A percentile compares a stretch with the other conserved stretches of the same genome.
Conservation (phyloP, 2,797 vertebrate genomes). For the Phataginus tricuspis region DNA sequence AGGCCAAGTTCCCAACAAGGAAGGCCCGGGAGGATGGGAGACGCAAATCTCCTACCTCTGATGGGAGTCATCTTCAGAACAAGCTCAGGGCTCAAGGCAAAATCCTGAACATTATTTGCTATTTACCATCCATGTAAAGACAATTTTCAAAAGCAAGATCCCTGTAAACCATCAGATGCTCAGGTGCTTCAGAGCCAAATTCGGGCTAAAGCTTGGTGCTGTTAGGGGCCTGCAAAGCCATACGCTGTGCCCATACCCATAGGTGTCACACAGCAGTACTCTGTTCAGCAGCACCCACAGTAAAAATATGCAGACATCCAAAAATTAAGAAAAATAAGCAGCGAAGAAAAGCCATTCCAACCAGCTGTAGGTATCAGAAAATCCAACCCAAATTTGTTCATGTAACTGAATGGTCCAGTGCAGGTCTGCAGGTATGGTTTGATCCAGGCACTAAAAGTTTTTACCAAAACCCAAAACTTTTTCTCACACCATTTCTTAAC, state of each 20-base stretch:
- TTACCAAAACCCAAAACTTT: neutral
- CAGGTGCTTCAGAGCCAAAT: neutral
- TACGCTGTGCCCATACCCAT: neutral
- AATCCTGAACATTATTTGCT: neutral
- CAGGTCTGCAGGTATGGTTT: neutral
- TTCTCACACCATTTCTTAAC: neutral
- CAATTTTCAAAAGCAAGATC: neutral
- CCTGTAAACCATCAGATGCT: neutral
- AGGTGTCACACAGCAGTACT: neutral
- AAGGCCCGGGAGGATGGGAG: neutral
- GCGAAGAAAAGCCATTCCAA: neutral
- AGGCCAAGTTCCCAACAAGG: neutral
- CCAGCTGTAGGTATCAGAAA: neutral
- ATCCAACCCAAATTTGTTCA: neutral
- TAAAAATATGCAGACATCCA: neutral
- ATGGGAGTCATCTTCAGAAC: neutral
- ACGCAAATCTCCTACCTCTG: neutral
- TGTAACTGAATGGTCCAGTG: neutral
- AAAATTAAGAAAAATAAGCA: neutral
- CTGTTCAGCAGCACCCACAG: neutral
- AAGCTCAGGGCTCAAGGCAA: neutral
- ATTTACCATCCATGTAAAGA: neutral
- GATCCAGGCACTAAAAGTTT: neutral
- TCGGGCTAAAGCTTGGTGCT: neutral
- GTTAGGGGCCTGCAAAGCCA: neutral